phyloP scores from a whole-genome alignment of 2,888 invertebrate species.

The Dynastes tityus region DNA sequence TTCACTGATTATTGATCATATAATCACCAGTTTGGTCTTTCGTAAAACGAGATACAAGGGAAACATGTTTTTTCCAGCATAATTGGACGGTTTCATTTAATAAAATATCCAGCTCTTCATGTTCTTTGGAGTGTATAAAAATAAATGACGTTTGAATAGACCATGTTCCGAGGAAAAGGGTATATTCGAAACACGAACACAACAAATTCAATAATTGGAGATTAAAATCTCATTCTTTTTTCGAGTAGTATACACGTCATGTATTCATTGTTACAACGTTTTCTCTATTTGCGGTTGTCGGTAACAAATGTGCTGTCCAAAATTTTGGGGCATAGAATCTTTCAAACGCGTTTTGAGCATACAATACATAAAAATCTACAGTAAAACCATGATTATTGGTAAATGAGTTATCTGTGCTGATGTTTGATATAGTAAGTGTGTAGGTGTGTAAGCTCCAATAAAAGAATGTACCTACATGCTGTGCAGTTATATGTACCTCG shows the following conservation, averaged over 20 bases:
- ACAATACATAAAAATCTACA: too few species aligned
- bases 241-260: slow-evolving; percentile 1
- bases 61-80: not conserved
- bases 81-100: not conserved
- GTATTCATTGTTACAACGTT: slow-evolving; percentile 7
- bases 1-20: not conserved
- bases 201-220: slow-evolving; percentile 9
- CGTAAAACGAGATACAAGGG: not conserved
- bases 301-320: slow-evolving; percentile 1
- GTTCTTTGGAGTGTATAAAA: not conserved
- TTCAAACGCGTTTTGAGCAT: too few species aligned
- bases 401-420: too few species aligned
- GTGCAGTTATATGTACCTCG: too few species aligned
- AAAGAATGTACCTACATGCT: too few species aligned
- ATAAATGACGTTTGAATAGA: slow-evolving; percentile 17
- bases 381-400: too few species aligned
- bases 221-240: slow-evolving; percentile 8
- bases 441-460: too few species aligned
- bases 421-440: too few species aligned
- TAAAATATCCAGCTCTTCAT: not conserved
- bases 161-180: not conserved
- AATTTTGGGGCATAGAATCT: not conserved
- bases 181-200: not conserved
- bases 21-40: not conserved
- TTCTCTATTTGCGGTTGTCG: slow-evolving; percentile 1